These are phyloP conservation scores for Condylura cristata DNA, from an alignment of 2,113 vertebrate genomes.

Conservation along the genomic window DNA sequence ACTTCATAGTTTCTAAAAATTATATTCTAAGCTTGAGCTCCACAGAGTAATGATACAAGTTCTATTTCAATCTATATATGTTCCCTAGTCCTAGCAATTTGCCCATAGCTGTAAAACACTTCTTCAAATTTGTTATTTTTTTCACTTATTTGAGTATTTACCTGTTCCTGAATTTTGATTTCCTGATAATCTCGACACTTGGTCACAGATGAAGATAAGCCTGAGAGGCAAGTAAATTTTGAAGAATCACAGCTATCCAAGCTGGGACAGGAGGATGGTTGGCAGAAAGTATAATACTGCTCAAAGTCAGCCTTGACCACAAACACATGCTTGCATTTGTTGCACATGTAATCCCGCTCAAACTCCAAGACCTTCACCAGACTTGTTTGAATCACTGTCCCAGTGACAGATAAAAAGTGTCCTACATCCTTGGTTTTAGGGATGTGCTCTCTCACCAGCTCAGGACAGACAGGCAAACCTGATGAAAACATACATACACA, in stretches of 20 bases:
- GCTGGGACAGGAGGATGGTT: slow-evolving; percentile 88
- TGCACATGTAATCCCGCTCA: slow-evolving; percentile 94
- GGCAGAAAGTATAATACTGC: slow-evolving; percentile 90
- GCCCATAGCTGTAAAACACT: background rate
- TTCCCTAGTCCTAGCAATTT: background rate
- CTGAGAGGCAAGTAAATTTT: slow-evolving; percentile 93
- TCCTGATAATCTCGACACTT: slow-evolving; percentile 96
- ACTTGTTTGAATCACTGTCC: slow-evolving; percentile 95
- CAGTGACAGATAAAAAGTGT: slow-evolving; percentile 96
- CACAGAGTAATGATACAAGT: background rate
- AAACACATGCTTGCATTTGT: slow-evolving; percentile 93
- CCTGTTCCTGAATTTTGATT: slow-evolving; percentile 99
- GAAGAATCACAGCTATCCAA: slow-evolving; percentile 90
- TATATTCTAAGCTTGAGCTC: background rate
- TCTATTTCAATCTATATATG: background rate
- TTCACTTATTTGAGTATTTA: slow-evolving; percentile 73
- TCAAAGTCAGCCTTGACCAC: slow-evolving; percentile 91
- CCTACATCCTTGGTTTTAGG: slow-evolving; percentile 94
- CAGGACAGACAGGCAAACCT: slow-evolving; percentile 97
- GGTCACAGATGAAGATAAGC: slow-evolving; percentile 84
- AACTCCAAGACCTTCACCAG: slow-evolving; percentile 95
- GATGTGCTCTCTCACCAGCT: slow-evolving; percentile 95
- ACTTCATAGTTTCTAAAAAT: background rate
- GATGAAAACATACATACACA: too few relatives aligned
- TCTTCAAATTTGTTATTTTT: slow-evolving; percentile 20